A percentile compares a stretch with the other conserved stretches of the same genome.
phyloP scores from a whole-genome alignment of 2,113 vertebrate species.

The Castor canadensis region DNA sequence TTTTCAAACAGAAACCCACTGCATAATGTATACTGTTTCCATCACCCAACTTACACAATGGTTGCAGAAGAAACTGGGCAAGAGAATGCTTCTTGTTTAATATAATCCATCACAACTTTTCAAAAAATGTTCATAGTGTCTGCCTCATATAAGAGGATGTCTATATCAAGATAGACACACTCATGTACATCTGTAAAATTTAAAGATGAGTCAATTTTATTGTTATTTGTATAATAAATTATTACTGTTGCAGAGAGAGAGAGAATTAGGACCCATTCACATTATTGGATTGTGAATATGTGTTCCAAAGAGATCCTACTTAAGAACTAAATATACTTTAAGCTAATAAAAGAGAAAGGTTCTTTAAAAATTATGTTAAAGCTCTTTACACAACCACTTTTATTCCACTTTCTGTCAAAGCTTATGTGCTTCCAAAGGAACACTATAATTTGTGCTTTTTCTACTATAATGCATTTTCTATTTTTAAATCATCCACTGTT shows the following conservation, averaged over 20 bases:
- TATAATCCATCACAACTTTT: background rate
- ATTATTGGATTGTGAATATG: constrained; percentile 20
- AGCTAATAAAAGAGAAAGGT: constrained; percentile 47
- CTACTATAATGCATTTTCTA: constrained; percentile 66
- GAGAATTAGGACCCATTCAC: background rate
- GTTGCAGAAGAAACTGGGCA: background rate
- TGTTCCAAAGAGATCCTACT: background rate
- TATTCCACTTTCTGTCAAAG: constrained; percentile 56
- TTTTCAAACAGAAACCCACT: background rate
- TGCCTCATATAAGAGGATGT: background rate
- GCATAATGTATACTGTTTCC: background rate
- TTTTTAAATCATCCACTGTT: constrained; percentile 71
- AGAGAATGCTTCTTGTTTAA: background rate
- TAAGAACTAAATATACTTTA: constrained; percentile 50
- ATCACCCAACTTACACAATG: background rate
- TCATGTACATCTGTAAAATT: background rate
- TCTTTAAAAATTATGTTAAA: constrained; percentile 26
- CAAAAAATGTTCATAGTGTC: background rate
- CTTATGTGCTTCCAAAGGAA: constrained; percentile 60
- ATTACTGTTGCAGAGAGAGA: background rate
- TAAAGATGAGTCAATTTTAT: background rate
- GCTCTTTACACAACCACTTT: constrained; percentile 52
- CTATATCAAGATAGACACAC: background rate
- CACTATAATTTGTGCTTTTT: constrained; percentile 58
- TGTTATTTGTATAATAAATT: background rate